Evolutionary conservation across 1,140 invertebrate genomes (phyloP), one percentile per base, ranked within the genome.

Genomic region (Sycobia sp.): DNA sequence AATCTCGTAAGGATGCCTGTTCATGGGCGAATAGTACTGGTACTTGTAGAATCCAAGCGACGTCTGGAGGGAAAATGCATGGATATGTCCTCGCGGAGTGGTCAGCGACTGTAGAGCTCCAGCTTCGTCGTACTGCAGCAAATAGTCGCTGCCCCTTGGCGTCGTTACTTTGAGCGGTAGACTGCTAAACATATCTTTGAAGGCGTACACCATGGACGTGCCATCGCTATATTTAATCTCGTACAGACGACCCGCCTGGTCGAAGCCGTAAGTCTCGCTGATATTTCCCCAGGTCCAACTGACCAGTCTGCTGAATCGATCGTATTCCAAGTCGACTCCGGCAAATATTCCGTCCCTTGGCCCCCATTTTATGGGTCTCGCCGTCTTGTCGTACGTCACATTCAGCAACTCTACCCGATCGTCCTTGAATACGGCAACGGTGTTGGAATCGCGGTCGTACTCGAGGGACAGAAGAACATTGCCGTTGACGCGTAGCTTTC

Each of bases 251-350:
- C 94, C 94, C 62, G 91, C 90, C 72, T 92, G 83, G 71, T 97
- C 94, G 67, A 95, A 96, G 3, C 89, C 89, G 72, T 95, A 96
- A 2, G 86, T 91, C 82, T 96, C 93, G 69, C 88, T 91, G 2
- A 96, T 83, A 46, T 94, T 90, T 16, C 94, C 96, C 89, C 95
- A 95, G 66, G 89, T 91, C 95, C 96, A 98, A 62, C 88, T 90
- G 1, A 89, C 90, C 36, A 98, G 79, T 70, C 94, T 86, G 14
- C 95, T 95, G 67, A 94, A 95, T 67, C 93, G 85, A 76, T 98
- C 94, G 73, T 97, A 98, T 68, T 94, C 93, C 4, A 98, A 81
- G 69, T 96, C 93, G 2, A 97, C 91, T 62, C 91, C 89, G 2
- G 92, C 88, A 71, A 93, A 94, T 53, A 93, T 88, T 1, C 89